Evolutionary conservation across 1,140 invertebrate species (phyloP).

Genomic region (Himalopsyche phryganea): DNA sequence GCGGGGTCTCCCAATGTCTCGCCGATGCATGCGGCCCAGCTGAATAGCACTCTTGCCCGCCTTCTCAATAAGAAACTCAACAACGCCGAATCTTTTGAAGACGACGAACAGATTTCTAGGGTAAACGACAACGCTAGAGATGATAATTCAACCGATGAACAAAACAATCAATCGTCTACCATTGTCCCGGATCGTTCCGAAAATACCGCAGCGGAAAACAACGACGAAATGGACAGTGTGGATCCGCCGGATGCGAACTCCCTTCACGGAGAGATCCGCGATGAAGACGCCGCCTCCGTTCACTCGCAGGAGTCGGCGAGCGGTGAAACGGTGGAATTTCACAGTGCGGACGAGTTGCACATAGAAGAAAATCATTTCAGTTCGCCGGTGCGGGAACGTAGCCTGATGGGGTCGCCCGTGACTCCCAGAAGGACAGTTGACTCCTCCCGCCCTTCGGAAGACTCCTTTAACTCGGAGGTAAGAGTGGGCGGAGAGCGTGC

Average conservation of each 20-base stretch:
- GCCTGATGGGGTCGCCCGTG: slow-evolving; percentile 27
- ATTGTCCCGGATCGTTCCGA: background rate
- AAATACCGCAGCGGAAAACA: background rate
- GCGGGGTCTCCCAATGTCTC: slow-evolving; percentile 22
- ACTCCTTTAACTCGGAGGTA: slow-evolving; percentile 31
- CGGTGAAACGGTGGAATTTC: background rate
- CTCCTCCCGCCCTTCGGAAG: slow-evolving; percentile 27
- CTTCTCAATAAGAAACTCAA: slow-evolving; percentile 14
- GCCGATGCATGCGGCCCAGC: slow-evolving; percentile 24
- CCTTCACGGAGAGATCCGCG: background rate
- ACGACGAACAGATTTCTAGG: background rate
- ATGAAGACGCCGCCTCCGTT: background rate
- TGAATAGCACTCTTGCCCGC: slow-evolving; percentile 15
- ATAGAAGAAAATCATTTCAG: slow-evolving; percentile 35
- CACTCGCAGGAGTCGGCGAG: background rate
- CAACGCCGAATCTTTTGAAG: slow-evolving; percentile 1
- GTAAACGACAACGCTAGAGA: background rate
- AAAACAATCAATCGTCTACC: background rate
- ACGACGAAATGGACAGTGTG: background rate
- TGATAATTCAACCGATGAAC: background rate
- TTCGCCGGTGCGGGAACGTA: slow-evolving; percentile 19
- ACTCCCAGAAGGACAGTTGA: background rate
- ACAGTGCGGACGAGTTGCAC: slow-evolving; percentile 4
- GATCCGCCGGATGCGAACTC: background rate
- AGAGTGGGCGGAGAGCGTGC: slow-evolving; percentile 14